A percentile compares a stretch with the other conserved stretches of the same genome.
Evolutionary conservation across 2,888 invertebrate genomes (phyloP).

Genomic region (Yponomeuta evonymella): DNA sequence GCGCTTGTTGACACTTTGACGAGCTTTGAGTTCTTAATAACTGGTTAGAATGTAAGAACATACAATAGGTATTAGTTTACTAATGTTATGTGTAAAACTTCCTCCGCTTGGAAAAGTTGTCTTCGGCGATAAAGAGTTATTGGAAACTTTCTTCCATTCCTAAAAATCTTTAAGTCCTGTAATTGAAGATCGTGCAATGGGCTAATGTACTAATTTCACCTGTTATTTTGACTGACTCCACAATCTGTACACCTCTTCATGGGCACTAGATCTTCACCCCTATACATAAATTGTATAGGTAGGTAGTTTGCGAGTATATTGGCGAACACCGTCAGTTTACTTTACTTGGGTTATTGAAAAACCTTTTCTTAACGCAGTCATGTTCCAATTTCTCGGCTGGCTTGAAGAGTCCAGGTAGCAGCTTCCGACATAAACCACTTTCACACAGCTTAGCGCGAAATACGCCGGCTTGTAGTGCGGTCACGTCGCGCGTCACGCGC

Average conservation of each 20-base stretch:
- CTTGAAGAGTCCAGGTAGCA: conserved; percentile 16
- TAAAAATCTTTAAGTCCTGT: too few species aligned
- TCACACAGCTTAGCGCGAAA: conserved; percentile 17
- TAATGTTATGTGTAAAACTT: too few species aligned
- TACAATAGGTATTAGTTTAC: too few species aligned
- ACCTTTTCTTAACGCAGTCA: conserved; percentile 13
- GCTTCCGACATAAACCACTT: conserved; percentile 19
- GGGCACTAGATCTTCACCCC: not conserved
- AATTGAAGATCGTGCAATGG: too few species aligned
- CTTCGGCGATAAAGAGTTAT: too few species aligned
- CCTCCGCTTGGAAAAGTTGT: too few species aligned
- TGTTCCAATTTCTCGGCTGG: conserved; percentile 33
- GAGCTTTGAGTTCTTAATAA: not conserved
- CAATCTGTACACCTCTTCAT: too few species aligned
- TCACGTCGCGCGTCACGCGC: conserved; percentile 10
- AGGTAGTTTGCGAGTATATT: not conserved
- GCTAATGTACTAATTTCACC: too few species aligned
- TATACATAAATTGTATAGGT: not conserved
- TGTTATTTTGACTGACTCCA: too few species aligned
- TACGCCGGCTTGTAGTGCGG: not conserved
- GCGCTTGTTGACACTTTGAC: not conserved
- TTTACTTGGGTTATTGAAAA: not conserved
- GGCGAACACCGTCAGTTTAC: not conserved
- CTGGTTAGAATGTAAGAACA: too few species aligned
- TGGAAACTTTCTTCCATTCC: too few species aligned